These are phyloP conservation scores for Bombus fervidus DNA, from an alignment of 1,140 invertebrate genomes.

Conservation along the genomic window DNA sequence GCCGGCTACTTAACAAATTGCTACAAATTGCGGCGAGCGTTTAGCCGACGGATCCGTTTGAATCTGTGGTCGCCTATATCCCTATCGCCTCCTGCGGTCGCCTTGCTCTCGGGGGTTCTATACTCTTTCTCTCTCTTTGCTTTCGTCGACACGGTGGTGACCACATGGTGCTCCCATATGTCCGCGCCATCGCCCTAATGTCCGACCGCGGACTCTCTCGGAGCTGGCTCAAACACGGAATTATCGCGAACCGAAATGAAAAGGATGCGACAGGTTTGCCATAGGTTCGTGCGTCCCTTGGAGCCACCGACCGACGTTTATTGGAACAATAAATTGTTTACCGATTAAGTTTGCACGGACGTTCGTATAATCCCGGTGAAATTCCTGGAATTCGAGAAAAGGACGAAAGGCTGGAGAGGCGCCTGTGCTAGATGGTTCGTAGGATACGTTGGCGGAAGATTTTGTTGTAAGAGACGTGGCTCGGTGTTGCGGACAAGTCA, in stretches of 20 bases:
- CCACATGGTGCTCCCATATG: constrained; percentile 79
- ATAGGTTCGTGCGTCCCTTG: background rate
- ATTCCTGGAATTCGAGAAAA: background rate
- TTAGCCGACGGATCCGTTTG: constrained; percentile 72
- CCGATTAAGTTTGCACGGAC: constrained; percentile 42
- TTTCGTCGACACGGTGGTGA: constrained; percentile 60
- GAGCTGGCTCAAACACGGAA: constrained; percentile 45
- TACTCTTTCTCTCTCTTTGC: background rate
- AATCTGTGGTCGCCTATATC: constrained; percentile 52
- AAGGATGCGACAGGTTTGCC: constrained; percentile 29
- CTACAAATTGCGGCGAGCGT: constrained; percentile 82
- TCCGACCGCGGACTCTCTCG: constrained; percentile 49
- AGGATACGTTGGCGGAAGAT: background rate
- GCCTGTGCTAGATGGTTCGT: constrained; percentile 25
- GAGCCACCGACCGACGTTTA: background rate
- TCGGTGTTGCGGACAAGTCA: constrained; percentile 56
- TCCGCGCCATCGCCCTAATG: constrained; percentile 71
- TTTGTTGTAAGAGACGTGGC: background rate
- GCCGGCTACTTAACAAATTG: constrained; percentile 83
- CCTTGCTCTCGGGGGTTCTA: constrained; percentile 27
- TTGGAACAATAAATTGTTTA: constrained; percentile 39
- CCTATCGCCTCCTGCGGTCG: constrained; percentile 26
- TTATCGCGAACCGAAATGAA: constrained; percentile 20
- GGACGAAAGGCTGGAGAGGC: too few species aligned
- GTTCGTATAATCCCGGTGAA: too few species aligned